Conservation (phyloP, 2,797 vertebrate genomes). For the Coluber constrictor region DNA sequence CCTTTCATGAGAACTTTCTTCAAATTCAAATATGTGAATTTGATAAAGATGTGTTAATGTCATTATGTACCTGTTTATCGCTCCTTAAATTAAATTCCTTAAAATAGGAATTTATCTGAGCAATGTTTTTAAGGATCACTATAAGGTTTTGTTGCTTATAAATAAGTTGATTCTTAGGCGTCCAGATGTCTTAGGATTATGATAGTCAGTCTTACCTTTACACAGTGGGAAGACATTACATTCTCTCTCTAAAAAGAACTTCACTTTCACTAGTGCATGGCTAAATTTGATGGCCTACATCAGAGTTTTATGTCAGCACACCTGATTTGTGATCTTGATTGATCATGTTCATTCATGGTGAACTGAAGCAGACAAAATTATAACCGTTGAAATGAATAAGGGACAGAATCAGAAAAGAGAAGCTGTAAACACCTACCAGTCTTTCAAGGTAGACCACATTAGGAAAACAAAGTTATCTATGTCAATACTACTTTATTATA, state of each 20-base stretch:
- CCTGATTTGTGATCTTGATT: neutral
- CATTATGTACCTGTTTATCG: neutral
- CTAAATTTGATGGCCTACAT: neutral
- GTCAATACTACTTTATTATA: neutral
- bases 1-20: neutral
- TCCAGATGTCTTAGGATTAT: neutral
- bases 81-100: neutral
- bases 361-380: neutral
- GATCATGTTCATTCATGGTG: neutral
- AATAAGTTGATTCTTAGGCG: neutral
- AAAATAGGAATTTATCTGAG: neutral
- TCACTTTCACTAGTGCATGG: neutral
- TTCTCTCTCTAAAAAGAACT: no score
- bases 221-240: neutral
- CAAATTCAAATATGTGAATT: neutral
- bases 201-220: neutral
- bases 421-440: neutral
- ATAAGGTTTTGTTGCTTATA: neutral
- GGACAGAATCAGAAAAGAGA: neutral
- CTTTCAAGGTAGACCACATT: neutral
- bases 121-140: neutral
- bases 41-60: neutral
- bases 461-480: neutral
- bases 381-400: neutral
- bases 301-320: neutral